phyloP scores from a whole-genome alignment of 2,888 invertebrate species.

The Heteromyza rotundicornis region DNA sequence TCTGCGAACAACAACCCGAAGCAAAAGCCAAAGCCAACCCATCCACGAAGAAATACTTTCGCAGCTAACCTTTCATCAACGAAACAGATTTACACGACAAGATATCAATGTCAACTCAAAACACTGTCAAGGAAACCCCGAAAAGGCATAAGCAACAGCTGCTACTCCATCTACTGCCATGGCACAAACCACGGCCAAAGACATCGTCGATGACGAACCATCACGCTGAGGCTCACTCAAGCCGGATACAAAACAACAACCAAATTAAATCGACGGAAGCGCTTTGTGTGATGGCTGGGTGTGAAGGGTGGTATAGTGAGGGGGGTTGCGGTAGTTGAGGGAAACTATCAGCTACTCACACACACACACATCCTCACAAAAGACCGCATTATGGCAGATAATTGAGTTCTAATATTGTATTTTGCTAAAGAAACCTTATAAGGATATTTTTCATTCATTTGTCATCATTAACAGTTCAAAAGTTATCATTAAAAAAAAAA shows the following conservation, averaged over 20 bases:
- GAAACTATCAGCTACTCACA: too few species aligned
- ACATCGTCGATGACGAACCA: background rate
- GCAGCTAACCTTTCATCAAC: background rate
- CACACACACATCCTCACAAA: background rate
- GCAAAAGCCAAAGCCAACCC: background rate
- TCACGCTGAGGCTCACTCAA: background rate
- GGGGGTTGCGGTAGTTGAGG: too few species aligned
- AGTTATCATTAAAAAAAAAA: background rate
- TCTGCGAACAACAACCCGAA: background rate
- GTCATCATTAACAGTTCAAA: background rate
- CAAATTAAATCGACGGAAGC: background rate
- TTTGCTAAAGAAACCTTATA: background rate
- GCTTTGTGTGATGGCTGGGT: too few species aligned
- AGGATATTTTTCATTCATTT: background rate
- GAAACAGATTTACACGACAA: constrained; percentile 3
- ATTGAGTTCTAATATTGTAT: constrained; percentile 31
- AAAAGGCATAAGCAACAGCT: background rate
- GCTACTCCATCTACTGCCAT: background rate
- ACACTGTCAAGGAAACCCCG: background rate
- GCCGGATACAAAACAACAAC: background rate
- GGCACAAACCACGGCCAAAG: background rate
- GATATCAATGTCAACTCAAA: constrained; percentile 6
- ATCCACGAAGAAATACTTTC: background rate
- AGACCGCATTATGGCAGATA: constrained; percentile 28
- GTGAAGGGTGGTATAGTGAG: too few species aligned